A percentile compares a stretch with the other conserved stretches of the same genome.
phyloP scores from a whole-genome alignment of 2,113 vertebrate genomes.

The Galemys pyrenaicus region DNA sequence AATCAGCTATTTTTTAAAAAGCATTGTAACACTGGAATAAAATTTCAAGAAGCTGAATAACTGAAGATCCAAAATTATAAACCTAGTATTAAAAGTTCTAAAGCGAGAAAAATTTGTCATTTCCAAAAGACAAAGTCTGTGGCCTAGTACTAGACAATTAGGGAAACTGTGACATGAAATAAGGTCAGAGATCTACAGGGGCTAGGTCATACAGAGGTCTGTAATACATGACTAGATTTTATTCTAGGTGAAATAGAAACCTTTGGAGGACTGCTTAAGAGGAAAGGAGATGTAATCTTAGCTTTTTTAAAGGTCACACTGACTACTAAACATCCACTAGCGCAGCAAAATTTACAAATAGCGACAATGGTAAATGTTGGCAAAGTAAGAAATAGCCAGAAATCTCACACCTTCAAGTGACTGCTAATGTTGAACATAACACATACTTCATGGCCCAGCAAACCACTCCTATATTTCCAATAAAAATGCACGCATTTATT shows the following conservation, averaged over 20 bases:
- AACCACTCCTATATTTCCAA: background rate
- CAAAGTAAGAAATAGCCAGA: background rate
- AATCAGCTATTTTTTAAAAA: too few species aligned
- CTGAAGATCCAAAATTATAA: constrained; percentile 6
- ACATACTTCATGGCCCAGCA: background rate
- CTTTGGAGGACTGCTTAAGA: background rate
- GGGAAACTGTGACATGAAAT: background rate
- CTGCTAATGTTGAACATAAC: background rate
- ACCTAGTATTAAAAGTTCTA: background rate
- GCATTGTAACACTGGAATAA: background rate
- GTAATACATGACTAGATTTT: background rate
- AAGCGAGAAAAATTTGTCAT: background rate
- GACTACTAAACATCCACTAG: background rate
- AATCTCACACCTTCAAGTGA: background rate
- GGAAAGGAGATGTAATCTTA: background rate
- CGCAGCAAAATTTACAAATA: background rate
- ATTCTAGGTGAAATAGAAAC: background rate
- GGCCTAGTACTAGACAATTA: background rate
- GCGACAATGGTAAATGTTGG: background rate
- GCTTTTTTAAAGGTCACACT: constrained; percentile 6
- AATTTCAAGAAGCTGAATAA: constrained; percentile 10
- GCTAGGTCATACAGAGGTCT: background rate
- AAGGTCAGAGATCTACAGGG: background rate
- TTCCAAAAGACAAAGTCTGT: background rate
- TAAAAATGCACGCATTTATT: background rate